Conservation (phyloP, 2,888 invertebrate species). For the Orthosia gothica region DNA sequence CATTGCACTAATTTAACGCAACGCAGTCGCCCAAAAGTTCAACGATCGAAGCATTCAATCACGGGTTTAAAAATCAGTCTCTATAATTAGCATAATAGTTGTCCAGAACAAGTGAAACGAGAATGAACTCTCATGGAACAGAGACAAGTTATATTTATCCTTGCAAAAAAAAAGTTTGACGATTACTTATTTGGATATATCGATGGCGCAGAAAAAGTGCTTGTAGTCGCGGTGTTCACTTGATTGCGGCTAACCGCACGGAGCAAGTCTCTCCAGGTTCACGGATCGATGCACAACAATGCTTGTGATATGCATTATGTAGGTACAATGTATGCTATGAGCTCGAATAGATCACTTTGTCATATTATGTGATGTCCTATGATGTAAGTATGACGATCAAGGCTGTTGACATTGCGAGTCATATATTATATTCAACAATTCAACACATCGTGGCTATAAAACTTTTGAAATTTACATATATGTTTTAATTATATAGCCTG, state of each 20-base stretch:
- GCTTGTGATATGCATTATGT: constrained; percentile 49
- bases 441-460: not conserved
- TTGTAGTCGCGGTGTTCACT: constrained; percentile 56
- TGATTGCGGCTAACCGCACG: constrained; percentile 67
- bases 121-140: constrained; percentile 28
- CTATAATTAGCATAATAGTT: constrained; percentile 35
- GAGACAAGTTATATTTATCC: constrained; percentile 47
- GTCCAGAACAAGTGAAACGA: constrained; percentile 32
- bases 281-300: constrained; percentile 61
- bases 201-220: constrained; percentile 57
- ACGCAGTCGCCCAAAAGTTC: not conserved
- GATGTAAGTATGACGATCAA: not conserved
- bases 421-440: not conserved
- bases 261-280: constrained; percentile 51
- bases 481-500: not conserved
- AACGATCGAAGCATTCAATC: constrained; percentile 2
- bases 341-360: constrained; percentile 16
- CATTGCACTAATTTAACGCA: not conserved
- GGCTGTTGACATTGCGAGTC: not conserved
- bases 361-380: constrained; percentile 9
- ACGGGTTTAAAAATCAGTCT: constrained; percentile 3
- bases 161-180: constrained; percentile 57
- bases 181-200: constrained; percentile 64
- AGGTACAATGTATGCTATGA: constrained; percentile 31
- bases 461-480: not conserved